These are phyloP conservation scores for Drosophila kanapiae DNA, from an alignment of 1,140 invertebrate species.

Conservation along the genomic window DNA sequence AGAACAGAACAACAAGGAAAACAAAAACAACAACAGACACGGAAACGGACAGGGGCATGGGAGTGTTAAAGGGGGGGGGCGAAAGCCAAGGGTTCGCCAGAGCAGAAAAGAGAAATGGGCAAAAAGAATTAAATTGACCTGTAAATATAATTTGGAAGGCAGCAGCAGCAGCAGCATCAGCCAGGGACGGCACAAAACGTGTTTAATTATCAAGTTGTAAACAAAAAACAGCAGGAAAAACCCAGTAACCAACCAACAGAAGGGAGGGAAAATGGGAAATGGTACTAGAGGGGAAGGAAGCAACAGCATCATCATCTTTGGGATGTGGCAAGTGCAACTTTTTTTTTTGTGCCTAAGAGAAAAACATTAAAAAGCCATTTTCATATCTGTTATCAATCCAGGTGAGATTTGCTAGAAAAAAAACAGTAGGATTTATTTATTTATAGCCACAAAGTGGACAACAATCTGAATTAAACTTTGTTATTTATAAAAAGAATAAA, in stretches of 20 bases:
- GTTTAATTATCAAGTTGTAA: conserved; percentile 84
- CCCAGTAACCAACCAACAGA: not conserved
- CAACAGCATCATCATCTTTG: conserved; percentile 28
- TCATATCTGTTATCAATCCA: conserved; percentile 31
- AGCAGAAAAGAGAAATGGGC: conserved; percentile 45
- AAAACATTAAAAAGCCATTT: conserved; percentile 48
- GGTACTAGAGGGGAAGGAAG: not conserved
- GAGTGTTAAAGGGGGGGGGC: not conserved
- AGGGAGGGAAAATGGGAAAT: conserved; percentile 6
- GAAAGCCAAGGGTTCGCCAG: conserved; percentile 52
- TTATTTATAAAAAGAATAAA: not conserved
- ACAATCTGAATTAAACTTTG: not conserved
- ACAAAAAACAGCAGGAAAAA: conserved; percentile 65
- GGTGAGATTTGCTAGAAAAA: conserved; percentile 7
- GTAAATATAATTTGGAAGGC: conserved; percentile 81
- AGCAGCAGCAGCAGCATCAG: conserved; percentile 56
- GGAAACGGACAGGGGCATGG: not conserved
- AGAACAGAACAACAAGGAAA: conserved; percentile 41
- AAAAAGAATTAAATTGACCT: conserved; percentile 83
- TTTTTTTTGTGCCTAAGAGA: not conserved
- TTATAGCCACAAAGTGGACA: not conserved
- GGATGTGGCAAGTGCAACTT: conserved; percentile 31
- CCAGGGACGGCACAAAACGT: conserved; percentile 68
- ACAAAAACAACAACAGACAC: conserved; percentile 24
- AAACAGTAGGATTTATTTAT: not conserved